Percentiles rank a stretch among this genome's conserved stretches.
Evolutionary conservation across 1,140 invertebrate species (phyloP).

Genomic region (Drosophila chauvacae): DNA sequence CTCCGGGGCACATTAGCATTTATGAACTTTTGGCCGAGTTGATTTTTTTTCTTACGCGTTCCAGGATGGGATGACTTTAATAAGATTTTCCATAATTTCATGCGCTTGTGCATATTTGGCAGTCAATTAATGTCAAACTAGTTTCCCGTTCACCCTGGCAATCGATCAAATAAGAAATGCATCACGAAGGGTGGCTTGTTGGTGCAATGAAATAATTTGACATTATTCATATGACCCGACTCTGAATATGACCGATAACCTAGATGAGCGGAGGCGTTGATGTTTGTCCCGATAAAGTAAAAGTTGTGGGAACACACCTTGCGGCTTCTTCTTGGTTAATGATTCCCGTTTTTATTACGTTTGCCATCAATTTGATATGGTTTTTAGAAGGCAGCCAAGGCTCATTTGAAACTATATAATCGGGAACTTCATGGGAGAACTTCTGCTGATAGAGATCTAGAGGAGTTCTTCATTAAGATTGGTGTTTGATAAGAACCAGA

Average conservation of each 20-base stretch:
- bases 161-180: conserved; percentile 78
- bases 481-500: conserved; percentile 18
- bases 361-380: conserved; percentile 67
- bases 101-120: conserved; percentile 80
- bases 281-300: conserved; percentile 47
- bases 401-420: conserved; percentile 57
- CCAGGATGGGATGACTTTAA: conserved; percentile 68
- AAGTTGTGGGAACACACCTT: conserved; percentile 57
- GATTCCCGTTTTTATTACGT: conserved; percentile 47
- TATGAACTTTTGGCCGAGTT: conserved; percentile 68
- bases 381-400: conserved; percentile 4
- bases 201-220: conserved; percentile 66
- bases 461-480: conserved; percentile 38
- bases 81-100: conserved; percentile 81
- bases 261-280: conserved; percentile 57
- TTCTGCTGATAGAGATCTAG: background rate
- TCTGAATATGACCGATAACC: conserved; percentile 71
- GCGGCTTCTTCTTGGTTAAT: conserved; percentile 48
- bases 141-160: conserved; percentile 51
- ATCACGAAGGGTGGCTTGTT: background rate
- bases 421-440: conserved; percentile 55
- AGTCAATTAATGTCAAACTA: conserved; percentile 83
- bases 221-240: conserved; percentile 56
- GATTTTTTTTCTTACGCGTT: conserved; percentile 39
- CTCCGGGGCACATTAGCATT: conserved; percentile 73